Conservation (phyloP, 2,113 vertebrate genomes). For the Ahaetulla prasina region DNA sequence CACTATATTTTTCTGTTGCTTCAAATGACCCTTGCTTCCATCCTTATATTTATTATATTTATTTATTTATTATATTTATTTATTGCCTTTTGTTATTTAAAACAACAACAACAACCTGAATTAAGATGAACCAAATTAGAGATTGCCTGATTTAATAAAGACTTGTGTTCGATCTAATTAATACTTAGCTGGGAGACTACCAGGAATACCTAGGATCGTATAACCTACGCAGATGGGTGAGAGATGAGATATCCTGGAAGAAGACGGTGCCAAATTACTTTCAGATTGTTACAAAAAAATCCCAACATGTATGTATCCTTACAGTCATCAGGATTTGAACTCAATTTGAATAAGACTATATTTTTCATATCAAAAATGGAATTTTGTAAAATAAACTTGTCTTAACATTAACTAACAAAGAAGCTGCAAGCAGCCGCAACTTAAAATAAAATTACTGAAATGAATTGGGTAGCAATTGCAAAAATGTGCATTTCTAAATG, state of each 20-base stretch:
- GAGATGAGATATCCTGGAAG: no score
- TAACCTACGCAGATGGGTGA: no score
- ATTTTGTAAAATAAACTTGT: background rate
- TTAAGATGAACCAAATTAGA: no score
- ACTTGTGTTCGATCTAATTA: no score
- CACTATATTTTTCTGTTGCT: background rate
- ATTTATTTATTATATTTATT: background rate
- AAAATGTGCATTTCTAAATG: background rate
- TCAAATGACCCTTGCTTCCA: background rate
- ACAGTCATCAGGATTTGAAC: background rate
- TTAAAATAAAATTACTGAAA: no score
- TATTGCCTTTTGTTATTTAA: background rate
- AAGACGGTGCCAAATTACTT: background rate
- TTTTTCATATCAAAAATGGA: background rate
- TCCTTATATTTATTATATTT: no score
- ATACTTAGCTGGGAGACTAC: no score
- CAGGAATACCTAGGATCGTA: no score
- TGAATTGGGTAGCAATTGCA: no score
- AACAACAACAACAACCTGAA: no score
- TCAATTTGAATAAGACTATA: background rate
- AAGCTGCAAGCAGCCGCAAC: no score
- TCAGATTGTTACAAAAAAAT: background rate
- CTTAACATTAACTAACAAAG: no score
- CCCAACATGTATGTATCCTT: background rate
- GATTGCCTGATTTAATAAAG: background rate